phyloP scores from a whole-genome alignment of 1,140 invertebrate species.

The Brachionus manjavacas region DNA sequence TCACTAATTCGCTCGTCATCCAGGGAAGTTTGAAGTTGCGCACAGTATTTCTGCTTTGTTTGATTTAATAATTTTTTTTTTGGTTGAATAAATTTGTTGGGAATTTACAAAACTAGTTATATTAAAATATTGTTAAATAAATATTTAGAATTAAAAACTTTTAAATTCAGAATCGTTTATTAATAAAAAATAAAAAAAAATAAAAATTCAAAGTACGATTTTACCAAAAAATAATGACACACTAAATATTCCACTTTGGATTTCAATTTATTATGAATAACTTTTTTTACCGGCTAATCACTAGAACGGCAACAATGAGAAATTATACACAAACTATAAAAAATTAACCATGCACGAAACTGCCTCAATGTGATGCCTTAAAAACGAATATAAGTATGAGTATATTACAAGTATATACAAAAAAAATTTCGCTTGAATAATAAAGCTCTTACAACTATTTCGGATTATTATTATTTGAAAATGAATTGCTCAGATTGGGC shows the following conservation, averaged over 20 bases:
- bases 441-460: neutral
- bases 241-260: neutral
- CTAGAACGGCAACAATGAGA: neutral
- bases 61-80: too few species aligned
- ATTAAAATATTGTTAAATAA: too few species aligned
- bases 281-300: neutral
- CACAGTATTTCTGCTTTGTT: too few species aligned
- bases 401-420: neutral
- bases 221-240: neutral
- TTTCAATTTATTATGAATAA: constrained; percentile 16
- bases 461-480: neutral
- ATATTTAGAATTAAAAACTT: neutral
- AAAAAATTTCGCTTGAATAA: neutral
- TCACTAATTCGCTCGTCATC: too few species aligned
- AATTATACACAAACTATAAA: constrained; percentile 11
- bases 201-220: neutral
- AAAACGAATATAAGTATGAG: neutral
- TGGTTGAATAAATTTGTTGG: too few species aligned
- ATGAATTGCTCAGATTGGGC: neutral
- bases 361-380: neutral
- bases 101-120: too few species aligned
- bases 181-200: neutral
- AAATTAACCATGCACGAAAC: neutral
- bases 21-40: too few species aligned
- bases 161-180: neutral